Percentiles rank a stretch among this genome's conserved stretches.
Conservation (phyloP, 2,888 invertebrate species). For the Lepidochrysops patricia region DNA sequence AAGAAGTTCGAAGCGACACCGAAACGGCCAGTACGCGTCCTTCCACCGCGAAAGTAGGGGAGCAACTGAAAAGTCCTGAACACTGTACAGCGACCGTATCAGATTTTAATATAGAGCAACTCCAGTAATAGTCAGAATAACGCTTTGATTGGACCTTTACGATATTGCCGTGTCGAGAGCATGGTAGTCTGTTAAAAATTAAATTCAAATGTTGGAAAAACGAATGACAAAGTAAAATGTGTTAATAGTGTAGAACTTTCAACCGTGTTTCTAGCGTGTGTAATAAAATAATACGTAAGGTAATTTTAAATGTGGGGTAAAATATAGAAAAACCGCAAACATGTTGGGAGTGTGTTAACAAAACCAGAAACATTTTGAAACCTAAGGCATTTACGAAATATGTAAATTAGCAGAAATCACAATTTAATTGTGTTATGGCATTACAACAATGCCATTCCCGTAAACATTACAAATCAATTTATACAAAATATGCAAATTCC, state of each 20-base stretch:
- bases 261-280: too few relatives aligned
- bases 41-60: slow-evolving; percentile 31
- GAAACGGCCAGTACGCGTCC: slow-evolving; percentile 27
- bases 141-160: slow-evolving; percentile 26
- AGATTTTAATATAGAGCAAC: slow-evolving; percentile 35
- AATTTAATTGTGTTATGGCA: too few relatives aligned
- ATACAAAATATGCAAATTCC: background rate
- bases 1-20: slow-evolving; percentile 13
- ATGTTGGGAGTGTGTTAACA: too few relatives aligned
- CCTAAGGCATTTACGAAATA: too few relatives aligned
- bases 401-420: background rate
- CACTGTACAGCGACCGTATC: slow-evolving; percentile 23
- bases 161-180: slow-evolving; percentile 25
- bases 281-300: too few relatives aligned
- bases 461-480: slow-evolving; percentile 1
- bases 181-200: background rate
- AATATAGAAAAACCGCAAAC: too few relatives aligned
- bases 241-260: background rate
- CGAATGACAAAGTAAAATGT: background rate
- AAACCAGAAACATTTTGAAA: too few relatives aligned
- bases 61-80: slow-evolving; percentile 35
- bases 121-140: slow-evolving; percentile 24
- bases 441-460: background rate
- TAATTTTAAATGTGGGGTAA: too few relatives aligned
- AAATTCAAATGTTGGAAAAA: background rate